Evolutionary conservation across 2,113 vertebrate genomes (phyloP), one percentile per base, ranked within the genome.

Genomic region (Psilopsiagon aurifrons): DNA sequence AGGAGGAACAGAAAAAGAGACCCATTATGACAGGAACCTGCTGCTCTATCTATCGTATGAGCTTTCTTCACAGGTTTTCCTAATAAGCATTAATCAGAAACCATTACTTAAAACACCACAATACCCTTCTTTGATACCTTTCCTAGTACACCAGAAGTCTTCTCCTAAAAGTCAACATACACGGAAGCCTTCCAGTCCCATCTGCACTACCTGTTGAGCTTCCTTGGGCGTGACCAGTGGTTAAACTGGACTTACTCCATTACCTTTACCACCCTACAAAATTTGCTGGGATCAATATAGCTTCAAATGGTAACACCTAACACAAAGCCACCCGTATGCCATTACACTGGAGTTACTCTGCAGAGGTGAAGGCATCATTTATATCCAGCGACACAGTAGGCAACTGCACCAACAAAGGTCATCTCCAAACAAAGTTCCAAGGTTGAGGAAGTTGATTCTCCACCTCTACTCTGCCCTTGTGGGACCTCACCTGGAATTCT

Each of bases 171-270:
- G 43, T 44, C 80, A 68, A 64, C 1, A 18, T 17, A 83, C 10
- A 3, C 4, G 27, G n/a, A 73, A 46, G 13, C 27, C 51, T 73
- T 67, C 59, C 52, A 86, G 41, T 11, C 29, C 37, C 51, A 62
- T 1, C 2, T 11, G 1, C 6, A 35, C 16, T 8, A 20, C 9
- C 31, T 47, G 13, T 1, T 62, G 55, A 37, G n/a, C 10, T 59
- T 59, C 64, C 64, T 10, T 13, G 27, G 25, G 35, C 52, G 79
- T 2, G 7, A 43, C 25, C 17, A 27, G n/a, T 2, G 1, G 57
- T 52, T 41, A 51, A 78, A 23, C 17, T 10, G 22, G 33, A 52
- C 35, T 37, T n/a, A 35, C 22, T 10, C 29, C 49, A 24, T 37
- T 20, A 37, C 31, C 22, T 57, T 70, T 44, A 76, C 28, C 33